phyloP scores from a whole-genome alignment of 2,113 vertebrate genomes.

The Notothenia rossii region DNA sequence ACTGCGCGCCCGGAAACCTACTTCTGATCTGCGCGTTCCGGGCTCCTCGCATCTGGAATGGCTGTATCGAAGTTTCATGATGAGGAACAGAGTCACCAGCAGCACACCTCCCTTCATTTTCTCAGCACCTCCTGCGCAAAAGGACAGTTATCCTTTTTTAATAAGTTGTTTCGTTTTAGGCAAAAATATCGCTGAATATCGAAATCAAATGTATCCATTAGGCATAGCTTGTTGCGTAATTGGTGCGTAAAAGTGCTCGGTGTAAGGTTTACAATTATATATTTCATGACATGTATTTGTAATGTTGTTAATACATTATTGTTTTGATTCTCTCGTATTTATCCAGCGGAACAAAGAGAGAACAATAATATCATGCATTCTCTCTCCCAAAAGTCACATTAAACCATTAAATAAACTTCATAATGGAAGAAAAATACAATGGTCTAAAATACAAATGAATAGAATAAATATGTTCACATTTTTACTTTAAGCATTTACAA shows the following conservation, averaged over 20 bases:
- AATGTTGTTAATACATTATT: not conserved
- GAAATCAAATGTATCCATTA: not conserved
- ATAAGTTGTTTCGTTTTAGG: not conserved
- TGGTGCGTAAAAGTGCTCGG: conserved; percentile 63
- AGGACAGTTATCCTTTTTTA: not conserved
- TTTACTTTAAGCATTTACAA: not conserved
- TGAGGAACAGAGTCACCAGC: conserved; percentile 79
- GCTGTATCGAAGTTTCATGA: conserved; percentile 78
- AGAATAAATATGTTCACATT: not conserved
- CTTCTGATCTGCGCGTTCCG: conserved; percentile 72
- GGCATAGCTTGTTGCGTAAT: conserved; percentile 15
- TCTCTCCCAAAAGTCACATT: conserved; percentile 2
- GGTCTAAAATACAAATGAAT: not conserved
- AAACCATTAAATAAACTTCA: not conserved
- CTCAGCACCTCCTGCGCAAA: conserved; percentile 53
- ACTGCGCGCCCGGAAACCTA: conserved; percentile 51
- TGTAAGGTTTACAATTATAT: not conserved
- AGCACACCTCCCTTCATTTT: conserved; percentile 83
- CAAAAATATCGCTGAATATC: not conserved
- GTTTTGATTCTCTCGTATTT: not conserved
- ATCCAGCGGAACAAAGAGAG: not conserved
- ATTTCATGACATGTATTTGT: not conserved
- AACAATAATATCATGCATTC: not conserved
- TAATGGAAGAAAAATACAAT: not conserved
- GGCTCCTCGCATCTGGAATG: conserved; percentile 81